Conservation (phyloP, 2,888 invertebrate species). For the Rhyacophila evoluta region DNA sequence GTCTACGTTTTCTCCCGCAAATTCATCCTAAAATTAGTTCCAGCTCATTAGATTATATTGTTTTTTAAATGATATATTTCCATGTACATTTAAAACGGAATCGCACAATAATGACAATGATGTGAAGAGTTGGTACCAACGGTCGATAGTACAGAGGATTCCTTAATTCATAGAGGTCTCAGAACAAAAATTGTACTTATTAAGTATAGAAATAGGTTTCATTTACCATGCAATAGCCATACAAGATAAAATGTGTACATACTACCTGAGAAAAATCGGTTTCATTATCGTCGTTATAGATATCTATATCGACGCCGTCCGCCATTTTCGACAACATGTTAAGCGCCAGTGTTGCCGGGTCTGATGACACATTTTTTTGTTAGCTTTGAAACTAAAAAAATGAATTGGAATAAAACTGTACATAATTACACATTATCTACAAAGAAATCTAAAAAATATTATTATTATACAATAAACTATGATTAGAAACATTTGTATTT, state of each 20-base stretch:
- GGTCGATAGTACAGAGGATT: background rate
- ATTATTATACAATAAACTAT: too few species aligned
- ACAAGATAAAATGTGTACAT: constrained; percentile 39
- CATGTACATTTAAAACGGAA: background rate
- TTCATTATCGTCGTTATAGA: constrained; percentile 96
- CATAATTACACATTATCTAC: too few species aligned
- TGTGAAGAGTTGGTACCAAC: background rate
- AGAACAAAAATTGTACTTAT: too few species aligned
- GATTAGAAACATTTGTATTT: too few species aligned
- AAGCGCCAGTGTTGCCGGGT: background rate
- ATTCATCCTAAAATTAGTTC: constrained; percentile 74
- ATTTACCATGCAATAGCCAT: background rate
- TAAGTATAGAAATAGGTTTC: too few species aligned
- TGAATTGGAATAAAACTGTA: too few species aligned
- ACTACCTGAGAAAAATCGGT: constrained; percentile 87
- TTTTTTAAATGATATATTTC: too few species aligned
- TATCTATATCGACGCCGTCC: constrained; percentile 96
- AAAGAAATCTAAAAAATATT: too few species aligned
- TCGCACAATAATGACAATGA: background rate
- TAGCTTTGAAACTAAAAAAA: too few species aligned
- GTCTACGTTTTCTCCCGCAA: constrained; percentile 90
- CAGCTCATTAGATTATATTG: too few species aligned
- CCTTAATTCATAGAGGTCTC: too few species aligned
- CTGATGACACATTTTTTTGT: too few species aligned
- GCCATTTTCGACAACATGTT: constrained; percentile 76